Evolutionary conservation across 1,140 invertebrate species (phyloP), one percentile per base, ranked within the genome.

Genomic region (Magallana angulata): DNA sequence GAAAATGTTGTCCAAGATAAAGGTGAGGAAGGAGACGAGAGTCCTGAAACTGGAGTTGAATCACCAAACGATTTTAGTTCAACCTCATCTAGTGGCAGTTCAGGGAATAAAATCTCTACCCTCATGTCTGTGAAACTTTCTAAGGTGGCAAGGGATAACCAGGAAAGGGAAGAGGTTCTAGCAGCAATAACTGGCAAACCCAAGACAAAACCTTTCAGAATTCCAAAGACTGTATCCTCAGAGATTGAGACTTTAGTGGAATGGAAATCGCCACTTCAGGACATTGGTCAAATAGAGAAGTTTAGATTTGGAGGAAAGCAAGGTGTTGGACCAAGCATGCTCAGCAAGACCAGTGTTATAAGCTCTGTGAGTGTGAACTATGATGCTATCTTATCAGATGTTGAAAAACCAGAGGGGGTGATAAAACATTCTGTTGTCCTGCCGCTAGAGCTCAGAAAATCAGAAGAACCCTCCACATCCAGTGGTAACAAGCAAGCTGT

Each of bases 251-350:
- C 64, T 8, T 71, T 11, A 30, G 18, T 24, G 18, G 7, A 71
- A 24, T 71, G 64, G 64, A 71, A 71, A 24, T 71, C 64, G 6
- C 68, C 68, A 9, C 36, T 36, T 8, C 68, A 76, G 36, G 68
- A 76, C 24, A 30, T 76, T 76, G 68, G 68, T 30, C 68, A 76
- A 30, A 30, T 76, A 30, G 68, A 76, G 11, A 76, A 76, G 24
- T 76, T 76, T 9, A 30, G 68, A 30, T 76, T 76, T 76, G 68
- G 68, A 12, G 68, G 9, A 18, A 76, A 76, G 36, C 68, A 30
- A 11, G 11, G 14, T 76, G 8, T 12, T 12, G 12, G 11, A 36
- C 24, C 12, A 4, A 36, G 8, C 12, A 30, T 30, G 68, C 24
- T 30, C 0, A 48, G 36, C 36, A 76, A 76, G 36, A 12, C 68